Percentiles rank a stretch among this genome's conserved stretches.
These are phyloP conservation scores for Physeter macrocephalus DNA, from an alignment of 2,113 vertebrate genomes.

Conservation along the genomic window DNA sequence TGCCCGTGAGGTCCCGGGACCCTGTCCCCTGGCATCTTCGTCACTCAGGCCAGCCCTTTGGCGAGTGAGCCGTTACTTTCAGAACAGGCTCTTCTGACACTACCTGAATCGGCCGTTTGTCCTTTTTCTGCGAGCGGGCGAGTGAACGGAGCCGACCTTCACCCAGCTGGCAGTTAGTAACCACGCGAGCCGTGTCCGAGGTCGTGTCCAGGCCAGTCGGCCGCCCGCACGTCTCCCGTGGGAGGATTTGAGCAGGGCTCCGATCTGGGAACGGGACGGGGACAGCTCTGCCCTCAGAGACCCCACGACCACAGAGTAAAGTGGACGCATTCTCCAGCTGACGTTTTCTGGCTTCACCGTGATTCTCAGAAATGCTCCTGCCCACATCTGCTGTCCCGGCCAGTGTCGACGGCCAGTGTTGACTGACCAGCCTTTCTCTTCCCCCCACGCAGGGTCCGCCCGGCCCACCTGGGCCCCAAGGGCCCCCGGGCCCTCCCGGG, in stretches of 20 bases:
- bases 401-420: rapidly evolving
- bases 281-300: no score
- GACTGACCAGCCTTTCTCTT: background rate
- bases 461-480: slow-evolving; percentile 56
- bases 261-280: rapidly evolving
- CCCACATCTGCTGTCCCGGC: rapidly evolving
- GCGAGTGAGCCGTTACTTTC: background rate
- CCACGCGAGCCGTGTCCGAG: background rate
- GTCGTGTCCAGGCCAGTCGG: rapidly evolving
- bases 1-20: background rate
- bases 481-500: slow-evolving; percentile 21
- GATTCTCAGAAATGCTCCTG: background rate
- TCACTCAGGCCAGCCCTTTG: background rate
- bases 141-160: background rate
- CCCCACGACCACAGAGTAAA: rapidly evolving
- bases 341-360: no score
- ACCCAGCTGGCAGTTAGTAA: background rate
- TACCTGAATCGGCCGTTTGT: rapidly evolving
- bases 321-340: rapidly evolving
- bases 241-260: rapidly evolving
- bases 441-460: slow-evolving; percentile 38
- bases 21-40: rapidly evolving
- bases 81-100: background rate
- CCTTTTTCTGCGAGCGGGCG: background rate
- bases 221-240: rapidly evolving